Percentiles rank a stretch among this genome's conserved stretches.
phyloP scores from a whole-genome alignment of 1,140 invertebrate species.

The Geopemphigus sp. region DNA sequence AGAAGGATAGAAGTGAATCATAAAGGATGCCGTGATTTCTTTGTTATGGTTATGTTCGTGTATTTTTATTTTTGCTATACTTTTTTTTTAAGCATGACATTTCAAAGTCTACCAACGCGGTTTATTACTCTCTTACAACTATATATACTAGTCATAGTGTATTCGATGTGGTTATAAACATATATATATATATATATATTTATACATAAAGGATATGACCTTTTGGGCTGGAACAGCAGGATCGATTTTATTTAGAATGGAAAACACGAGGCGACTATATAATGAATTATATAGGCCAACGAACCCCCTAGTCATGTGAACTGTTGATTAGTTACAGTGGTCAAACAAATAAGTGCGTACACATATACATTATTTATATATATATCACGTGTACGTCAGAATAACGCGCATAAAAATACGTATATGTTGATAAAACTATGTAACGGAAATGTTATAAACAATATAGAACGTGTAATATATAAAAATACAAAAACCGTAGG shows the following conservation, averaged over 20 bases:
- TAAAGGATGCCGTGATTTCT: not conserved
- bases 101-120: conserved; percentile 7
- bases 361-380: not conserved
- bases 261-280: not conserved
- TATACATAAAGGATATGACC: not conserved
- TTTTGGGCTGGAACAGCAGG: not conserved
- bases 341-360: not conserved
- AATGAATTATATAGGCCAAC: not conserved
- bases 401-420: not conserved
- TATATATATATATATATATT: not conserved
- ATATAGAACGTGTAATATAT: no score
- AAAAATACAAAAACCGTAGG: no score
- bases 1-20: conserved; percentile 3
- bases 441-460: not conserved
- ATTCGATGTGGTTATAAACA: not conserved
- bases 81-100: conserved; percentile 3
- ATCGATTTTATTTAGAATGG: conserved; percentile 3
- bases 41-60: conserved; percentile 10
- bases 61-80: not conserved
- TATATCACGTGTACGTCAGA: not conserved
- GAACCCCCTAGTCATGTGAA: not conserved
- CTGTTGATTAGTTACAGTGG: conserved; percentile 18
- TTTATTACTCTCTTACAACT: not conserved
- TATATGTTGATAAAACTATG: not conserved
- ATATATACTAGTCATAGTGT: no score